A percentile compares a stretch with the other conserved stretches of the same genome.
phyloP scores from a whole-genome alignment of 1,140 invertebrate species.

The Leptinotarsa texana region DNA sequence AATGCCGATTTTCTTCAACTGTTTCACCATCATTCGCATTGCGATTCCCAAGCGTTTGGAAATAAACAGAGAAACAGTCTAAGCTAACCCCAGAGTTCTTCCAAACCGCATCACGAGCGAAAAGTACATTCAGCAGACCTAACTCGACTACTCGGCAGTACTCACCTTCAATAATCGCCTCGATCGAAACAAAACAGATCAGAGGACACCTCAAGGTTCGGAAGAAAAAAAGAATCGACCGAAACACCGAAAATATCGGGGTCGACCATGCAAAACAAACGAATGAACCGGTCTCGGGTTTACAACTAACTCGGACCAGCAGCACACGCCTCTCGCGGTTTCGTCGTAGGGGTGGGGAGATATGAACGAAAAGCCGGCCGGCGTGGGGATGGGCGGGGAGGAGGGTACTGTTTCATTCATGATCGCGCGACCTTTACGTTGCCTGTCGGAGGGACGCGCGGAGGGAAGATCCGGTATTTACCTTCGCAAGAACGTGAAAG shows the following conservation, averaged over 20 bases:
- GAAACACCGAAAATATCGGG: neutral
- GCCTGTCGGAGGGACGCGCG: slow-evolving; percentile 18
- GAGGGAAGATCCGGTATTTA: slow-evolving; percentile 36
- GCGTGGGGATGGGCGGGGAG: slow-evolving; percentile 32
- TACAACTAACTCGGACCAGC: neutral
- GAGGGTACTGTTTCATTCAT: slow-evolving; percentile 36
- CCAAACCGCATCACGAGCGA: too few species aligned
- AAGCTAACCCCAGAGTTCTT: too few species aligned
- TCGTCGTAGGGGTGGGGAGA: slow-evolving; percentile 10
- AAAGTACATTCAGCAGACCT: too few species aligned
- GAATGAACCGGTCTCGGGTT: slow-evolving; percentile 12
- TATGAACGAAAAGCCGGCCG: slow-evolving; percentile 39
- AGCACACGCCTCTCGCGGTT: slow-evolving; percentile 13
- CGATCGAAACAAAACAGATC: slow-evolving; percentile 1
- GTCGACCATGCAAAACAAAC: neutral
- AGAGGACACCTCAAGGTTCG: neutral
- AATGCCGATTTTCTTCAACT: too few species aligned
- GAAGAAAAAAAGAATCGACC: neutral
- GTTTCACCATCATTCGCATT: too few species aligned
- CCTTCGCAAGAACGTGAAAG: neutral
- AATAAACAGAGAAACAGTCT: too few species aligned
- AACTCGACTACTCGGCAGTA: neutral
- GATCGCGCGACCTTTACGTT: slow-evolving; percentile 40
- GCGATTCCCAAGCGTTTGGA: too few species aligned
- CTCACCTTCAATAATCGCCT: neutral